A percentile compares a stretch with the other conserved stretches of the same genome.
phyloP scores from a whole-genome alignment of 2,797 vertebrate genomes.

The Champsocephalus esox region DNA sequence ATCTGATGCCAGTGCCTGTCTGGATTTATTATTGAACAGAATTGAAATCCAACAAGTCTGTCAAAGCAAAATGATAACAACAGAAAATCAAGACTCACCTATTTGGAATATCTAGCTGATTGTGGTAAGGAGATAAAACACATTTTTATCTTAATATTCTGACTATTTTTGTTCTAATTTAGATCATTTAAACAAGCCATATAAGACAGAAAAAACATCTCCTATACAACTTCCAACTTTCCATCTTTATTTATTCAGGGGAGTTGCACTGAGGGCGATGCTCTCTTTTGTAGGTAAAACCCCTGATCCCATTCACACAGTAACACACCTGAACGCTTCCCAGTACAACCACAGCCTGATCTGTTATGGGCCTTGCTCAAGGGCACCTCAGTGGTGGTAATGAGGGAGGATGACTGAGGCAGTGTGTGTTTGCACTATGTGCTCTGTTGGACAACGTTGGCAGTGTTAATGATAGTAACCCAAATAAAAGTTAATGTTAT shows the following conservation, averaged over 20 bases:
- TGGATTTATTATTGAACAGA: slow-evolving; percentile 16
- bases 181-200: slow-evolving; percentile 7
- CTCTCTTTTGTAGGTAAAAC: no score
- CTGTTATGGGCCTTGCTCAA: no score
- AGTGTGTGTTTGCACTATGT: slow-evolving; percentile 1
- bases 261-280: no score
- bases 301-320: no score
- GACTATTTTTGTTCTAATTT: slow-evolving; percentile 5
- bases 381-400: no score
- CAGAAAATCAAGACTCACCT: background rate
- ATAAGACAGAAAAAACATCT: slow-evolving; percentile 1
- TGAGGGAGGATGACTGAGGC: background rate
- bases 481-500: slow-evolving; percentile 19
- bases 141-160: background rate
- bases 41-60: background rate
- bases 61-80: slow-evolving; percentile 6
- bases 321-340: no score
- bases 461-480: slow-evolving; percentile 17
- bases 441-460: slow-evolving; percentile 5
- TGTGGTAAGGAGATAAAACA: background rate
- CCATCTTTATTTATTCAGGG: no score
- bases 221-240: background rate
- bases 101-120: background rate
- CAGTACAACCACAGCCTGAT: no score
- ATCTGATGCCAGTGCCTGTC: background rate